Conservation (phyloP, 2,888 invertebrate genomes). For the Eretmocerus hayati region DNA sequence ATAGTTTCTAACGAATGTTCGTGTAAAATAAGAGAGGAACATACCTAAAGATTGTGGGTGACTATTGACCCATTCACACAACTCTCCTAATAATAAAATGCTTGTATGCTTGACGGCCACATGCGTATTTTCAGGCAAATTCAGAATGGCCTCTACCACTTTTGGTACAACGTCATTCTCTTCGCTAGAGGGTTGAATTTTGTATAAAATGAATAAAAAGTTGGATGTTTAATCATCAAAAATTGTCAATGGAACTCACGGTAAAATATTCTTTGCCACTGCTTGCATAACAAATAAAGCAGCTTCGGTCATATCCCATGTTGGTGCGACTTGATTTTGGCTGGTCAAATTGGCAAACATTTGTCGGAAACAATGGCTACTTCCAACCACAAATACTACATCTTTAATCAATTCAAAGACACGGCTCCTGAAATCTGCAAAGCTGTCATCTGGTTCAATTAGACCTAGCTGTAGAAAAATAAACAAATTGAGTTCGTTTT, state of each 20-base stretch:
- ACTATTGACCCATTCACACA: conserved; percentile 90
- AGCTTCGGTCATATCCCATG: conserved; percentile 92
- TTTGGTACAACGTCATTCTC: conserved; percentile 90
- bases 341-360: conserved; percentile 68
- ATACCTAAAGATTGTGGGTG: conserved; percentile 74
- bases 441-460: conserved; percentile 49
- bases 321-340: conserved; percentile 48
- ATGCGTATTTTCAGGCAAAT: conserved; percentile 73
- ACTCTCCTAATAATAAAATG: conserved; percentile 77
- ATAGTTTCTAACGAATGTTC: conserved; percentile 9
- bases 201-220: too few relatives aligned
- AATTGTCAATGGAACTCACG: conserved; percentile 57
- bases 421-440: conserved; percentile 75
- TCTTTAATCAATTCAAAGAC: conserved; percentile 93
- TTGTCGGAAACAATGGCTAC: conserved; percentile 83
- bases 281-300: conserved; percentile 92
- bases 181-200: too few relatives aligned
- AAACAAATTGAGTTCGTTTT: not conserved
- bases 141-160: conserved; percentile 84
- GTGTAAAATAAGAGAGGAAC: too few relatives aligned
- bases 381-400: conserved; percentile 92
- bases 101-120: conserved; percentile 85
- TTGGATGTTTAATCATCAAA: not conserved
- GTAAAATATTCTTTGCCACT: conserved; percentile 88
- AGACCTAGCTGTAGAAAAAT: conserved; percentile 35